Base-by-base conservation (phyloP, 2,797 vertebrate genomes). In the Euthynnus affinis region DNA sequence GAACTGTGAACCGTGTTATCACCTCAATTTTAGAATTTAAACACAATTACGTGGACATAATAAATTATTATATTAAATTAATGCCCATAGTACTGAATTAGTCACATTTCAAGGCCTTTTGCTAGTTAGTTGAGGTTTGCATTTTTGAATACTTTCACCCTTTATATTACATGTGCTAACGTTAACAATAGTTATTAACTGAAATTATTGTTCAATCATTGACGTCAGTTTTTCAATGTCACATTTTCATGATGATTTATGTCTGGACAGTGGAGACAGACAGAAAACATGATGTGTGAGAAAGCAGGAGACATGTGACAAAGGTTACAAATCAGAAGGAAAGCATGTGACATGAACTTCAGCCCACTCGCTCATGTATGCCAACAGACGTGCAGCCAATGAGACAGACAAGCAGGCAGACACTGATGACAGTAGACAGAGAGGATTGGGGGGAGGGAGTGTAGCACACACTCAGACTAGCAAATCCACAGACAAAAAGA, bases 401-500 rank as follows among this genome's bases (percentile, higher is more conserved):
- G 70, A 87, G 86, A 85, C 68, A 67, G 82, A 85, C 63, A 44
- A 62, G 77, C 72, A 29, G 63, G 62, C 17, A 17, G 78, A 89
- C 66, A 23, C 77, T 87, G 84, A 92, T 85, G 67, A 46, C 75
- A 64, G 57, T 22, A 58, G 87, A 89, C 87, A 80, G 64, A 44
- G 65, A 82, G 65, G 80, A 71, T 85, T 72, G 63, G 62, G 85
- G 60, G 82, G 25, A 49, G 9, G 5, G 9, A 10, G 3, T 74
- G 37, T 29, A 57, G 22, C 22, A 64, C 27, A 68, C 46, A 58
- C 51, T 37, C 37, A 68, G 77, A 77, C 66, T 40, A 13, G 49
- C 48, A 40, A 53, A 75, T 25, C 65, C n/a, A 71, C 32, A 63
- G 70, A 14, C 59, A 63, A 77, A 65, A 75, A 29, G 29, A 32